Base-by-base conservation (phyloP, 1,140 invertebrate genomes). In the Drosophila micromelanica region DNA sequence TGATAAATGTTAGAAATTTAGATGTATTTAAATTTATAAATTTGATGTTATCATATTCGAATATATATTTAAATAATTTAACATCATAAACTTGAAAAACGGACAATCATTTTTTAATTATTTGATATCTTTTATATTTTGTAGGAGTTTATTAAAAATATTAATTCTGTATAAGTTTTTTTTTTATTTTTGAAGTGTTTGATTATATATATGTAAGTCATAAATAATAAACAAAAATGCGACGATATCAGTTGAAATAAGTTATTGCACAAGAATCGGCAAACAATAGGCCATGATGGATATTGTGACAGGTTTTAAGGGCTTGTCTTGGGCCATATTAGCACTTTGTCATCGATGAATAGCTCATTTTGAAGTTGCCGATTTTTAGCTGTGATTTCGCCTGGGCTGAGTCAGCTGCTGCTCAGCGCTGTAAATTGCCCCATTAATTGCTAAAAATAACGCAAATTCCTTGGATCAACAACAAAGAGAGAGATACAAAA, bases 311-410 rank as follows among this genome's bases (percentile, higher is more conserved):
- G 42, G 52, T 60, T 32, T 37, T 32, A 60, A 55, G 70, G 70
- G 70, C 40, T 72, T 67, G 69, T 49, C 63, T 48, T 11, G 12
- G n/a, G 27, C 8, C 48, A 42, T 73, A 73, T 73, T 63, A 54
- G 55, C 35, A 6, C 49, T 59, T 68, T 73, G 64, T 73, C 63
- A 68, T 68, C 63, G 49, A 60, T 68, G 62, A 51, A 56, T 71
- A 65, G 48, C 42, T 32, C 15, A 49, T 65, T 56, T 65, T 64
- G 54, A 65, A 48, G 54, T 67, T 67, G 52, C 54, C 54, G 42
- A 30, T 67, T 57, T 63, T 35, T 38, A 11, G 13, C 59, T 27
- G 49, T 40, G 49, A 64, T 57, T 46, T 61, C 57, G 48, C 9
- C 42, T 23, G 13, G 32, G 32, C 54, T 72, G 63, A 72, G 13